Evolutionary conservation across 2,113 vertebrate species (phyloP), one percentile per base, ranked within the genome.

Genomic region (Mormyrus lacerda): DNA sequence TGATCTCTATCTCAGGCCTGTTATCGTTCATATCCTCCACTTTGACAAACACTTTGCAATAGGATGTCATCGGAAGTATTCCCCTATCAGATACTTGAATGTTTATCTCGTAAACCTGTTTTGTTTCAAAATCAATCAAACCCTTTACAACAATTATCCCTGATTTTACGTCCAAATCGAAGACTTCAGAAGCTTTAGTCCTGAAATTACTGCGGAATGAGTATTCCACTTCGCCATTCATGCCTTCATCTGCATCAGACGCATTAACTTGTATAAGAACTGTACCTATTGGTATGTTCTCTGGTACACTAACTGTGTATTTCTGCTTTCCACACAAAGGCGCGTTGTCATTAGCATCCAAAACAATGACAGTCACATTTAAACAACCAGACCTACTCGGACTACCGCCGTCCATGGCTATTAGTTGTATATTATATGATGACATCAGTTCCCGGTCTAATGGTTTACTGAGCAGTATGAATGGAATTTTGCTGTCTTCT

Each of bases 1-100:
- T 96, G 24, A 96, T 88, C 0, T 92, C 92, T 47, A 97, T 91
- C 48, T 94, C 93, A 0, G 42, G 94, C 11, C 61, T 91, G 79
- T 96, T 96, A n/a, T 96, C 95, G 50, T 98, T 97, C 96, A 91
- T 73, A 50, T 93, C 91, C 83, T 94, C 2, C 51, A 97, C 92
- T 19, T 96, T 93, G 76, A 95, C 92, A 3, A 93, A 91, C 2
- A 95, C 93, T 86, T 92, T 93, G 21, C 92, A 92, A 2, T 95
- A 61, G 8, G 55, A 61, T n/a, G 21, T n/a, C 24, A 61, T 61
- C 21, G 55, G 55, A 9, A 24, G 21, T 7, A 2, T n/a, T 61
- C 55, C 55, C 24, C 2, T 61, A n/a, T 61, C 55, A 61, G 55
- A 61, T 7, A 61, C 55, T 61, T 61, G 55, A 61, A 61, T 24